Base-by-base conservation (phyloP, 2,113 vertebrate genomes). In the Bombycilla garrulus region DNA sequence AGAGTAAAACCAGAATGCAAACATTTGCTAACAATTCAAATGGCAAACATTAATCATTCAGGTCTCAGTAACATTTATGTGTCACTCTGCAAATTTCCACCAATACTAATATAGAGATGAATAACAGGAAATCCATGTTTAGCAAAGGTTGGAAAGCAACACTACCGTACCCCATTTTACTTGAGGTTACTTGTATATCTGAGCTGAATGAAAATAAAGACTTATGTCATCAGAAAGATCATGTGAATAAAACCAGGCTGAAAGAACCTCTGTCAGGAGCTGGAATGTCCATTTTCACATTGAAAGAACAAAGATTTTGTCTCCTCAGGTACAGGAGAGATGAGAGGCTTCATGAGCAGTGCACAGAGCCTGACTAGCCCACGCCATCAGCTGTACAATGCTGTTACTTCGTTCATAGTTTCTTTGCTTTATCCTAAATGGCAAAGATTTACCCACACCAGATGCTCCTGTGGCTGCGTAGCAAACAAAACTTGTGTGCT, bases 391-490 rank as follows among this genome's bases (percentile, higher is more conserved):
- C 31, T 62, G 11, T 20, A 67, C 22, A 77, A 29, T 2, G 1
- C 18, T n/a, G 17, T 29, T 2, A 1, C 48, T 80, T 73, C 16
- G 19, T 31, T 65, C 4, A 1, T 2, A 31, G 7, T 33, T 87
- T 66, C 53, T 64, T 56, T 69, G 33, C 45, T 61, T 93, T 50
- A 53, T 17, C 35, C 47, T 54, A 42, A 65, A 81, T 12, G 21
- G 18, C 53, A 54, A 23, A 70, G 45, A 65, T 25, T n/a, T 22
- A 82, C 21, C 35, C 16, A 29, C 8, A 54, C 3, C 22, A 45
- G 31, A 23, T 14, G 4, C 12, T 69, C 28, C 18, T 0, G 0
- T 4, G 21, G 38, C 29, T 36, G 10, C 4, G 20, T 2, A 36
- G 58, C 28, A 50, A 4, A 77, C 10, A 62, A 50, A 88, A 35